Percentiles rank a stretch among this genome's conserved stretches.
phyloP scores from a whole-genome alignment of 35 echinoderm and acorn worm species.

The Apostichopus californicus region DNA sequence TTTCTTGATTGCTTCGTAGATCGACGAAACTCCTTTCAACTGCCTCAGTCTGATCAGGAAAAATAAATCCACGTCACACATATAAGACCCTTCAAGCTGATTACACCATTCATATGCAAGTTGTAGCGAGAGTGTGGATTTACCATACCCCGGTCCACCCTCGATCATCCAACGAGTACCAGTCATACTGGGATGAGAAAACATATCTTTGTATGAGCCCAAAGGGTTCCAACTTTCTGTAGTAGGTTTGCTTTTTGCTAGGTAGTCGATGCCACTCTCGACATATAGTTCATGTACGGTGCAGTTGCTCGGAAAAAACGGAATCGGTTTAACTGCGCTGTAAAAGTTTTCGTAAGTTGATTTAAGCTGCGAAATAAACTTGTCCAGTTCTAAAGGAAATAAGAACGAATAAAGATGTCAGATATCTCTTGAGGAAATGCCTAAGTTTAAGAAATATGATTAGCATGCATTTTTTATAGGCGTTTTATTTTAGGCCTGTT shows the following conservation, averaged over 20 bases:
- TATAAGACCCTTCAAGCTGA: background rate
- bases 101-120: slow-evolving; percentile 7
- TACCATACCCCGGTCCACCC: background rate
- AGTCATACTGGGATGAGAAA: background rate
- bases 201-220: background rate
- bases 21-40: too few relatives aligned
- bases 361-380: background rate
- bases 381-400: too few relatives aligned
- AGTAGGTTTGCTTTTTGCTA: background rate
- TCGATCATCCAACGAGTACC: background rate
- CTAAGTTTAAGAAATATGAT: too few relatives aligned
- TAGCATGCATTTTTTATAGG: too few relatives aligned
- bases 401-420: too few relatives aligned
- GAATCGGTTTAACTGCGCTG: background rate
- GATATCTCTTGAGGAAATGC: too few relatives aligned
- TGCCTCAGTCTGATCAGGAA: background rate
- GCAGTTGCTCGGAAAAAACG: background rate
- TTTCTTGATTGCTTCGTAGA: too few relatives aligned
- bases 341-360: background rate
- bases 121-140: background rate
- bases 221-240: background rate
- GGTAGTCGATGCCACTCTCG: background rate
- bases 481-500: too few relatives aligned
- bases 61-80: background rate
- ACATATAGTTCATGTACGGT: background rate